These are phyloP conservation scores for Xestia rhomboidea DNA, from an alignment of 2,888 invertebrate species.

Conservation along the genomic window DNA sequence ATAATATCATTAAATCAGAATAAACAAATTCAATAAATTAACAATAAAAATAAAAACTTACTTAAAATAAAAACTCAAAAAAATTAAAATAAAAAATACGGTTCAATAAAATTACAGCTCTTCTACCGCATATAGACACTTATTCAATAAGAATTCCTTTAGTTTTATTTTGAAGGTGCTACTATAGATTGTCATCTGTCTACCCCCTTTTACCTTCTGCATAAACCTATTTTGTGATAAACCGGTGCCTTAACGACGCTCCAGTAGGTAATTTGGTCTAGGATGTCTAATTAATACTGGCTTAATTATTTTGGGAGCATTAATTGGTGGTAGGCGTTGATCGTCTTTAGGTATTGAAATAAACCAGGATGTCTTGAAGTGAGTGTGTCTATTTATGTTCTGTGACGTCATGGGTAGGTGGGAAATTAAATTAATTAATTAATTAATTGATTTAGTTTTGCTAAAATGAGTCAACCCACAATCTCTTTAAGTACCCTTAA, in stretches of 20 bases:
- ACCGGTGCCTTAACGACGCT: slow-evolving; percentile 56
- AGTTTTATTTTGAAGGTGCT: too few relatives aligned
- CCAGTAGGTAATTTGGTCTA: slow-evolving; percentile 54
- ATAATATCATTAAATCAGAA: too few relatives aligned
- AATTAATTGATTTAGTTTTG: not conserved
- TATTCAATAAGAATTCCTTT: too few relatives aligned
- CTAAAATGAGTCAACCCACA: not conserved
- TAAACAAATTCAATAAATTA: too few relatives aligned
- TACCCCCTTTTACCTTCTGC: not conserved
- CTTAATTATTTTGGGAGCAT: slow-evolving; percentile 51
- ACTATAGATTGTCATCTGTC: not conserved
- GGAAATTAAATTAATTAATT: too few relatives aligned
- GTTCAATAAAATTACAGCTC: too few relatives aligned
- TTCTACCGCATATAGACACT: too few relatives aligned
- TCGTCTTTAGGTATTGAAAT: not conserved
- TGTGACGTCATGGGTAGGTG: not conserved
- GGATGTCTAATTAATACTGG: slow-evolving; percentile 61
- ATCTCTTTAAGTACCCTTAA: too few relatives aligned
- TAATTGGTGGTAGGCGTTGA: slow-evolving; percentile 47
- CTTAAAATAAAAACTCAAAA: too few relatives aligned
- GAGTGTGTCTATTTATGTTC: not conserved
- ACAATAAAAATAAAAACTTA: too few relatives aligned
- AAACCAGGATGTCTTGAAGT: not conserved
- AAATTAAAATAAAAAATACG: too few relatives aligned
- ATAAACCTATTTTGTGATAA: not conserved